Evolutionary conservation across 2,113 vertebrate genomes (phyloP), one percentile per base, ranked within the genome.

Genomic region (Phylloscopus trochilus): DNA sequence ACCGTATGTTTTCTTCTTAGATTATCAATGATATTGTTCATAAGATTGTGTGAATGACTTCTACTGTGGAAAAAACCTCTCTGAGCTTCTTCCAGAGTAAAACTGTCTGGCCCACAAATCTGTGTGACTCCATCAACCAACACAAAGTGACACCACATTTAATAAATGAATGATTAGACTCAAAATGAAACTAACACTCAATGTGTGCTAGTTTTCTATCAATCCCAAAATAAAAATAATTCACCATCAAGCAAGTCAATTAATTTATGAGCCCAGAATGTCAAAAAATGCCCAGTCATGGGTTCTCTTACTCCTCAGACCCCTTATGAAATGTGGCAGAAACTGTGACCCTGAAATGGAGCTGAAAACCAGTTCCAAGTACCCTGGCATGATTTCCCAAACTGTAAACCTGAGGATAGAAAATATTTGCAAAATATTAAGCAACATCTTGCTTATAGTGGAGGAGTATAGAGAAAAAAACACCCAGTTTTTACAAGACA

Each of bases 181-280:
- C 43, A 90, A 96, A 93, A 90, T 58, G 30, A 96, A 94, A 89
- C 41, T 84, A 92, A 89, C 1, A 1, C 33, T 94, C 80, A 84
- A 75, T 46, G 39, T 51, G 10, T 83, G 46, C 33, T 83, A 43
- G 6, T 49, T 93, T 94, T 83, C 80, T 69, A 81, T 52, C 63
- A 77, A 62, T 19, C 26, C 11, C 43, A 43, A 70, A 83, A 67
- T 31, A 51, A 90, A 59, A 59, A 11, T 82, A 69, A 51, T 30
- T 81, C n/a, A 43, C 27, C 35, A 72, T 69, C 56, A 89, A 53
- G 27, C 11, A 90, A 87, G 24, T 20, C 20, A 92, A 63, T 80
- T 89, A 80, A 91, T 89, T 88, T 72, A 91, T 0, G 20, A 81
- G 17, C 41, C 46, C 39, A 63, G 74, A 94, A 79, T 59, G 20